These are phyloP conservation scores for Phrynocephalus vlangalii DNA, from an alignment of 2,797 vertebrate species.

Conservation along the genomic window DNA sequence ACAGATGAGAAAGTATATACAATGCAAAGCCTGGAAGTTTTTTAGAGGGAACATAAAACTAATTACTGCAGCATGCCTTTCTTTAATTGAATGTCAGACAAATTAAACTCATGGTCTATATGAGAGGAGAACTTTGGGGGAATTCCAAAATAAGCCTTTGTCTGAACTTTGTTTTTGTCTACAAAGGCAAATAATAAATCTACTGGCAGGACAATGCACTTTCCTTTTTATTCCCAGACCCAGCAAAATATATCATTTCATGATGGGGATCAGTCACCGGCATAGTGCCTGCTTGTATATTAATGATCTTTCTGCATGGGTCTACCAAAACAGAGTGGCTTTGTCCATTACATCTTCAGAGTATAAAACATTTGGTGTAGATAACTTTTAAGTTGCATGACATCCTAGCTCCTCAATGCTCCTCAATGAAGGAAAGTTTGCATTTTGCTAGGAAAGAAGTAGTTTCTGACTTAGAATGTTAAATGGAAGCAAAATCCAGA, in stretches of 20 bases:
- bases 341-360: neutral
- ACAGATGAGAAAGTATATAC: neutral
- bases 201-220: conserved; percentile 36
- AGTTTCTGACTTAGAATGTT: conserved; percentile 29
- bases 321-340: neutral
- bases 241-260: neutral
- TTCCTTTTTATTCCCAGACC: conserved; percentile 33
- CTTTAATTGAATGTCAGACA: conserved; percentile 59
- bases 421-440: conserved; percentile 28
- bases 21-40: conserved; percentile 12
- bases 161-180: conserved; percentile 54
- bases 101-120: conserved; percentile 49
- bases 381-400: conserved; percentile 7
- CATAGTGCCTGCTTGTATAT: conserved; percentile 10
- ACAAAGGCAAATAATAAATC: conserved; percentile 51
- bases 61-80: conserved; percentile 54
- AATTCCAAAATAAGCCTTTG: conserved; percentile 45
- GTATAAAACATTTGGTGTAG: neutral
- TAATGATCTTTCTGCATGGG: conserved; percentile 14
- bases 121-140: conserved; percentile 26
- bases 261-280: conserved; percentile 38
- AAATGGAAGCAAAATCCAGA: conserved; percentile 4
- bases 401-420: neutral
- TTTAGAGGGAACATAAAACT: conserved; percentile 51
- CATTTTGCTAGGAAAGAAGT: rapidly evolving